Conservation (phyloP, 2,888 invertebrate genomes). For the Cistogaster globosa region DNA sequence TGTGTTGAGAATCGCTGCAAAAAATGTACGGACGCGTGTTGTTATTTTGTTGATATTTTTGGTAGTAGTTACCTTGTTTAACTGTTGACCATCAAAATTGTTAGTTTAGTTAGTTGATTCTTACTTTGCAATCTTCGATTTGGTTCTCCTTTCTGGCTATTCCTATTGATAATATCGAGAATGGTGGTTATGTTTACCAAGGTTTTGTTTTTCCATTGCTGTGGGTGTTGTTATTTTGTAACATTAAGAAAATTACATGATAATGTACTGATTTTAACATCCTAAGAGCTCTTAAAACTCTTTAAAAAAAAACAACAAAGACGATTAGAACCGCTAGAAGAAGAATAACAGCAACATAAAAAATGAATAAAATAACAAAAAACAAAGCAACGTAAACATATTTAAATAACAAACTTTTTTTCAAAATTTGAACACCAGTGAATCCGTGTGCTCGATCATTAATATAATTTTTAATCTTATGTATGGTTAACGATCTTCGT, state of each 20-base stretch:
- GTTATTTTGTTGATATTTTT: not conserved
- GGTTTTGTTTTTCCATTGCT: constrained; percentile 45
- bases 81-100: constrained; percentile 51
- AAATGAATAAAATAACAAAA: constrained; percentile 26
- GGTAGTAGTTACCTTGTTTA: constrained; percentile 14
- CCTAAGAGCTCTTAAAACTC: constrained; percentile 69
- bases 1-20: constrained; percentile 70
- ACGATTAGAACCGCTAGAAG: constrained; percentile 32
- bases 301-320: constrained; percentile 50
- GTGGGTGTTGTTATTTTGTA: constrained; percentile 69
- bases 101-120: constrained; percentile 2
- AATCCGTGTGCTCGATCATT: not conserved
- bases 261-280: constrained; percentile 73
- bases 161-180: constrained; percentile 19
- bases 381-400: constrained; percentile 19
- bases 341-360: constrained; percentile 17
- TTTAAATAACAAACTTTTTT: not conserved
- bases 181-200: constrained; percentile 5
- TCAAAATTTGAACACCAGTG: constrained; percentile 4
- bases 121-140: constrained; percentile 18
- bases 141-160: constrained; percentile 41
- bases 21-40: constrained; percentile 39
- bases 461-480: too few relatives aligned
- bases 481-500: too few relatives aligned
- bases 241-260: constrained; percentile 74